Conservation (phyloP, 2,888 invertebrate genomes). For the Ormyrus labotus region DNA sequence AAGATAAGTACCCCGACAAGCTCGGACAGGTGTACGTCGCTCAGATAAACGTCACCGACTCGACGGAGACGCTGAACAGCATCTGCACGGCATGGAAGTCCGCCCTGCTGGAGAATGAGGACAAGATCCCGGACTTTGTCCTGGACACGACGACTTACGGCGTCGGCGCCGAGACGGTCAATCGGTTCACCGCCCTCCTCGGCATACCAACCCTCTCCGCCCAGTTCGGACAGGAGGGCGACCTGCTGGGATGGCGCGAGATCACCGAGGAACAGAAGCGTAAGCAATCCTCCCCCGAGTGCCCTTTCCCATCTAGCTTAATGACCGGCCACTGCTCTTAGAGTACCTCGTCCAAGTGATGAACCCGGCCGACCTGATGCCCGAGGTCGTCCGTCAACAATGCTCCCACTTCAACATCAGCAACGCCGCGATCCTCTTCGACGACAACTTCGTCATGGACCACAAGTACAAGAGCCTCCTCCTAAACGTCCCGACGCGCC, state of each 20-base stretch:
- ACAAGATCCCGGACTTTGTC: slow-evolving; percentile 86
- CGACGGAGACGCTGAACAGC: slow-evolving; percentile 62
- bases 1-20: slow-evolving; percentile 62
- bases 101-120: slow-evolving; percentile 76
- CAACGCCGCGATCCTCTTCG: slow-evolving; percentile 94
- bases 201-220: slow-evolving; percentile 90
- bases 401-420: slow-evolving; percentile 79
- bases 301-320: no score
- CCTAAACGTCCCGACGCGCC: slow-evolving; percentile 92
- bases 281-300: slow-evolving; percentile 1
- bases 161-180: slow-evolving; percentile 88
- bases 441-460: slow-evolving; percentile 92
- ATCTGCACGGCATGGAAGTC: slow-evolving; percentile 68
- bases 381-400: slow-evolving; percentile 88
- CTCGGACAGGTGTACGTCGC: slow-evolving; percentile 66
- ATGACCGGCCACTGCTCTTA: neutral
- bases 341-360: slow-evolving; percentile 88
- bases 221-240: slow-evolving; percentile 90
- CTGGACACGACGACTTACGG: slow-evolving; percentile 90
- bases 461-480: slow-evolving; percentile 94
- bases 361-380: slow-evolving; percentile 91
- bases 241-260: slow-evolving; percentile 86
- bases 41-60: slow-evolving; percentile 65
- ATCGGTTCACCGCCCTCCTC: slow-evolving; percentile 88
- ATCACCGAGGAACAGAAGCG: slow-evolving; percentile 81